phyloP scores from a whole-genome alignment of 2,888 invertebrate genomes.

The Ernsta delagoae region DNA sequence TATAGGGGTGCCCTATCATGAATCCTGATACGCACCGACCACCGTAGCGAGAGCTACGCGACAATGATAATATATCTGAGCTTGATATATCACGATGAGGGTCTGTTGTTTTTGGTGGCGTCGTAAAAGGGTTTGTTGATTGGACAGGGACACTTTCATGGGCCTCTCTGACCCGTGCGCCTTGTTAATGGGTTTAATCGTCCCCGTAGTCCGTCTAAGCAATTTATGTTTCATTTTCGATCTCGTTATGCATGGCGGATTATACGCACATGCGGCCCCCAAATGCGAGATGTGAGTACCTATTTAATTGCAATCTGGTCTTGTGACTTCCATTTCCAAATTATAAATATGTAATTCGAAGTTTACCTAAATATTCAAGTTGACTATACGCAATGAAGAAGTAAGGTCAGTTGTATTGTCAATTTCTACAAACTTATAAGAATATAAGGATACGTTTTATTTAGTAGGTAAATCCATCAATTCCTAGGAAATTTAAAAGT shows the following conservation, averaged over 20 bases:
- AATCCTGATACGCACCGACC: slow-evolving; percentile 80
- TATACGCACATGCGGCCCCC: slow-evolving; percentile 67
- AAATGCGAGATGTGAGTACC: slow-evolving; percentile 49
- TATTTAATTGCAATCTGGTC: slow-evolving; percentile 59
- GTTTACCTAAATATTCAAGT: too few species aligned
- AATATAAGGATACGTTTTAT: too few species aligned
- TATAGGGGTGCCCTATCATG: slow-evolving; percentile 76
- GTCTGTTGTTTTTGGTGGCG: slow-evolving; percentile 44
- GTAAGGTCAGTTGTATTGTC: too few species aligned
- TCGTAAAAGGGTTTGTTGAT: slow-evolving; percentile 76
- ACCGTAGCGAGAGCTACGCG: slow-evolving; percentile 61
- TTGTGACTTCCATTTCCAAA: too few species aligned
- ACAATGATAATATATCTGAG: slow-evolving; percentile 52
- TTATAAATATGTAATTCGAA: too few species aligned
- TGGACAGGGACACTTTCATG: slow-evolving; percentile 66
- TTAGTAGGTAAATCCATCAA: too few species aligned
- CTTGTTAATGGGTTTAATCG: slow-evolving; percentile 83
- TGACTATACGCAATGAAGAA: too few species aligned
- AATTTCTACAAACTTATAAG: too few species aligned
- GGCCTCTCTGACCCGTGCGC: slow-evolving; percentile 71
- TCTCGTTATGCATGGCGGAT: slow-evolving; percentile 80
- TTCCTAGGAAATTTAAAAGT: too few species aligned
- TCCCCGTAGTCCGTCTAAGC: slow-evolving; percentile 74
- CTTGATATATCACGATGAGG: slow-evolving; percentile 42
- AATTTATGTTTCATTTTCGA: slow-evolving; percentile 85